Conservation (phyloP, 2,113 vertebrate species). For the Loxodonta africana region DNA sequence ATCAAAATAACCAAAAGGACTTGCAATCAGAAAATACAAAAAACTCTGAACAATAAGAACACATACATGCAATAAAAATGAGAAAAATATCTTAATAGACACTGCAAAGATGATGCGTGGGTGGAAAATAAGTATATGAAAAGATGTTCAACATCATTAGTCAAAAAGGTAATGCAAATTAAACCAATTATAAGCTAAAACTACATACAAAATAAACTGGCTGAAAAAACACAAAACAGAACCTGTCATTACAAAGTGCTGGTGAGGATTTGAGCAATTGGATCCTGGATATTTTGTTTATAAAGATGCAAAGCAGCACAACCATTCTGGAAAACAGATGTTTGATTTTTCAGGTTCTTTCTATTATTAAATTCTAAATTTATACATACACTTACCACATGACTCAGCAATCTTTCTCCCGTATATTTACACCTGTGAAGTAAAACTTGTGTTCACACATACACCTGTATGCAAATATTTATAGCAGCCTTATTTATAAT, state of each 20-base stretch:
- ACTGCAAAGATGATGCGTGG: neutral
- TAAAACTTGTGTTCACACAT: neutral
- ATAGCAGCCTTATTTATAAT: neutral
- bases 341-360: neutral
- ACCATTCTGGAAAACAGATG: neutral
- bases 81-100: neutral
- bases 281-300: neutral
- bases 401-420: neutral
- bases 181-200: neutral
- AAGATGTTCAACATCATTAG: neutral
- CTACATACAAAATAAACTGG: neutral
- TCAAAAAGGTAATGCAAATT: neutral
- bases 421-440: neutral
- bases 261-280: neutral
- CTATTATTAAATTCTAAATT: too few relatives aligned
- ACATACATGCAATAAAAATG: neutral
- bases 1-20: neutral
- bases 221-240: neutral
- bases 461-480: neutral
- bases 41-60: neutral
- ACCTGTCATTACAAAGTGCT: neutral
- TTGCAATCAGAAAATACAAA: neutral
- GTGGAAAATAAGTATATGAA: neutral
- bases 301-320: neutral
- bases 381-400: neutral